A percentile compares a stretch with the other conserved stretches of the same genome.
Conservation (phyloP, 1,140 invertebrate genomes). For the Acyrthosiphon pisum region DNA sequence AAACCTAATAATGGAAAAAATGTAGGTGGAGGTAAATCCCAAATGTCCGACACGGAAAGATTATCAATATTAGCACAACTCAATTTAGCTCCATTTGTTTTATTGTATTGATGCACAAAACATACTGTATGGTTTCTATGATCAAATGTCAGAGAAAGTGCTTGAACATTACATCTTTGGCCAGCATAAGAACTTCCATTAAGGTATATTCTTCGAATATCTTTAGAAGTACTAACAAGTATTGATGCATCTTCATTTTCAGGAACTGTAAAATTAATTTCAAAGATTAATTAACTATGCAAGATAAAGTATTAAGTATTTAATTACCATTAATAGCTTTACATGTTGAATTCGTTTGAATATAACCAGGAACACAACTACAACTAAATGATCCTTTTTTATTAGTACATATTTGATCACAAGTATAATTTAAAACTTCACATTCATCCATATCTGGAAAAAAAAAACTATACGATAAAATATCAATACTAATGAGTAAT, state of each 20-base stretch:
- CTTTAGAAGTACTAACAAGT: slow-evolving; percentile 67
- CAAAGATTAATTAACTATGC: slow-evolving; percentile 45
- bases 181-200: slow-evolving; percentile 66
- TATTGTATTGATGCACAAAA: slow-evolving; percentile 71
- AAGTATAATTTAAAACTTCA: slow-evolving; percentile 70
- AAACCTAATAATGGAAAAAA: slow-evolving; percentile 69
- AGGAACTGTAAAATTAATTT: slow-evolving; percentile 65
- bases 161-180: slow-evolving; percentile 64
- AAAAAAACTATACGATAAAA: slow-evolving; percentile 58
- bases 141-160: slow-evolving; percentile 66
- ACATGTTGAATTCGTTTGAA: slow-evolving; percentile 68
- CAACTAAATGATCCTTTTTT: slow-evolving; percentile 76
- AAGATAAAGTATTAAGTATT: slow-evolving; percentile 30
- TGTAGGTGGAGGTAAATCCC: slow-evolving; percentile 67
- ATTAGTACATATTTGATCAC: slow-evolving; percentile 82
- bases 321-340: slow-evolving; percentile 72
- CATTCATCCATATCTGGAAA: slow-evolving; percentile 80
- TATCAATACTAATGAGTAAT: no score
- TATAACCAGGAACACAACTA: slow-evolving; percentile 78
- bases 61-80: slow-evolving; percentile 71
- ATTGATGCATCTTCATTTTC: slow-evolving; percentile 65
- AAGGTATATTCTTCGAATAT: slow-evolving; percentile 66
- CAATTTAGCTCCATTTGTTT: slow-evolving; percentile 64
- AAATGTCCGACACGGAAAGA: slow-evolving; percentile 65
- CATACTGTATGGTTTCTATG: slow-evolving; percentile 73